Conservation (phyloP, 2,797 vertebrate species). For the Nyctibius grandis region DNA sequence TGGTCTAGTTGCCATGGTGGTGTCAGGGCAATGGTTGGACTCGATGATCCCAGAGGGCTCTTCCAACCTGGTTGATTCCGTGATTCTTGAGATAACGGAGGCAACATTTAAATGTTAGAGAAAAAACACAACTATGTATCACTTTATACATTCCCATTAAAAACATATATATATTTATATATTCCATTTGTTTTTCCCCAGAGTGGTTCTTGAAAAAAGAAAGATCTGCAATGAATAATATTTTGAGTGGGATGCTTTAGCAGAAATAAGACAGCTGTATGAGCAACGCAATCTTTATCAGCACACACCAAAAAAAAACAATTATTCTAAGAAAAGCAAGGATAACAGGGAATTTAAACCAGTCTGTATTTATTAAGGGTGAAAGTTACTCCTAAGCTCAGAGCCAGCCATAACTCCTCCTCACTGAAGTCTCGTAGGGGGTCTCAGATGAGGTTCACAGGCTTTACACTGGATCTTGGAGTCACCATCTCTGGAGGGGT, state of each 20-base stretch:
- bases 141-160: neutral
- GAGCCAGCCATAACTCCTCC: neutral
- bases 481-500: too few species aligned
- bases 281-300: neutral
- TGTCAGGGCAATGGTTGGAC: too few species aligned
- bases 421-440: neutral
- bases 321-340: neutral
- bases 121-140: neutral
- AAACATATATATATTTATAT: neutral
- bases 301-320: neutral
- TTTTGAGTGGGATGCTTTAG: neutral
- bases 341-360: neutral
- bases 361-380: neutral
- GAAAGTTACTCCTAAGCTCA: neutral
- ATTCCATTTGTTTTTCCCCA: neutral
- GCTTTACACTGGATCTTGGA: neutral
- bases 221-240: neutral
- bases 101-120: neutral
- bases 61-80: too few species aligned
- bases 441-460: neutral
- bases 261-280: neutral
- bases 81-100: too few species aligned
- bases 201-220: neutral
- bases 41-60: too few species aligned
- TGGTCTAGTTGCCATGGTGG: too few species aligned